Percentiles rank a stretch among this genome's conserved stretches.
phyloP scores from a whole-genome alignment of 1,140 invertebrate genomes.

The Acyrthosiphon pisum region DNA sequence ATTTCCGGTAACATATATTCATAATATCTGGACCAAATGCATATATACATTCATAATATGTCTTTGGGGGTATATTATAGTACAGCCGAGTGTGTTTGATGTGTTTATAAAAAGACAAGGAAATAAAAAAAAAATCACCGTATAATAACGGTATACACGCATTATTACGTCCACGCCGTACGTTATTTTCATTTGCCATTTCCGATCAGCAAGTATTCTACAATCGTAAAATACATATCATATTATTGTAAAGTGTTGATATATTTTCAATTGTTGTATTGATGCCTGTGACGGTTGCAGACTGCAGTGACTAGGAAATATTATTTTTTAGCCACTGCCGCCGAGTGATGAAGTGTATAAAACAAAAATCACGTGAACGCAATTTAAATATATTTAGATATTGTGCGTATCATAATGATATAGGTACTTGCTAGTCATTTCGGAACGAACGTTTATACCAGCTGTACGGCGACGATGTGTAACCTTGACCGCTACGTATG shows the following conservation, averaged over 20 bases:
- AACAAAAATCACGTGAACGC: background rate
- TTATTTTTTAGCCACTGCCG: background rate
- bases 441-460: background rate
- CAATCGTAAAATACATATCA: background rate
- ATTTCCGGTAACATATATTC: too few species aligned
- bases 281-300: background rate
- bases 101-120: background rate
- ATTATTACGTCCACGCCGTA: background rate
- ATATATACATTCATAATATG: background rate
- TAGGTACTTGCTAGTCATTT: background rate
- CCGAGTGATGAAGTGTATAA: background rate
- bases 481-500: conserved; percentile 44
- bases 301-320: background rate
- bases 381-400: background rate
- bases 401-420: background rate
- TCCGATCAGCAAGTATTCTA: background rate
- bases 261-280: background rate
- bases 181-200: conserved; percentile 30
- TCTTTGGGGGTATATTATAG: background rate
- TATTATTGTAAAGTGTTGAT: background rate
- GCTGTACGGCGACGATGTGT: background rate
- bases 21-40: background rate
- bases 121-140: background rate
- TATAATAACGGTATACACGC: conserved; percentile 21
- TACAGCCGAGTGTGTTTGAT: background rate